Evolutionary conservation across 2,797 vertebrate species (phyloP), one percentile per base, ranked within the genome.

Genomic region (Poecile montanus): DNA sequence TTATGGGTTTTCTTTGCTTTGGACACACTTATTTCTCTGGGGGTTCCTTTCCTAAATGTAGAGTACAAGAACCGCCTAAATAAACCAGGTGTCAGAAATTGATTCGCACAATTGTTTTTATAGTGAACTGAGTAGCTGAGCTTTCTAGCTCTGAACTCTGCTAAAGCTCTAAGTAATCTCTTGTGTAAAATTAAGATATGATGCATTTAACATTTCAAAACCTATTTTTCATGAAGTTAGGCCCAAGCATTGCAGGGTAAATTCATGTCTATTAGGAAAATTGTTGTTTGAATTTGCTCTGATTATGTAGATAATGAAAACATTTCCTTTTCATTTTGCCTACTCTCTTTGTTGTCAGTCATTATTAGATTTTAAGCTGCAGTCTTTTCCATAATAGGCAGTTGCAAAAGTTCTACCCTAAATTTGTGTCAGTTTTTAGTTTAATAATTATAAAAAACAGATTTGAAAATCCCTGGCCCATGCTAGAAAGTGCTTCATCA

Each of bases 1-100:
- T 96, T 90, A 90, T 6, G 79, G 44, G 30, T 88, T 94, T 91
- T 88, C 89, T 93, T 96, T 91, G 73, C 71, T 91, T 95, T 94
- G 80, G 94, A 81, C 63, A 92, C 58, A 54, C 27, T 88, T 61
- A 76, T 90, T 95, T 96, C 92, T 93, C 85, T 85, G 63, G 66
- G 48, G 77, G 10, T 50, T 96, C 44, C 63, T 92, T 73, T 85
- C 47, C 50, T 90, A 88, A 78, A 73, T 0, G 4, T 58, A 34
- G 34, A 82, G 45, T 42, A 5, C 67, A 90, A 90, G 71, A 88
- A 57, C 38, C 0, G 0, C 45, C 77, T 93, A 79, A 82, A 88
- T 89, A 94, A 91, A 71, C 48, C 63, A 91, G 89, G 85, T 95
- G 89, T 93, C 56, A 93, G 87, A 88, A 92, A 81, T 40, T 83